Conservation (phyloP, 2,888 invertebrate genomes). For the Acrobasis suavella region DNA sequence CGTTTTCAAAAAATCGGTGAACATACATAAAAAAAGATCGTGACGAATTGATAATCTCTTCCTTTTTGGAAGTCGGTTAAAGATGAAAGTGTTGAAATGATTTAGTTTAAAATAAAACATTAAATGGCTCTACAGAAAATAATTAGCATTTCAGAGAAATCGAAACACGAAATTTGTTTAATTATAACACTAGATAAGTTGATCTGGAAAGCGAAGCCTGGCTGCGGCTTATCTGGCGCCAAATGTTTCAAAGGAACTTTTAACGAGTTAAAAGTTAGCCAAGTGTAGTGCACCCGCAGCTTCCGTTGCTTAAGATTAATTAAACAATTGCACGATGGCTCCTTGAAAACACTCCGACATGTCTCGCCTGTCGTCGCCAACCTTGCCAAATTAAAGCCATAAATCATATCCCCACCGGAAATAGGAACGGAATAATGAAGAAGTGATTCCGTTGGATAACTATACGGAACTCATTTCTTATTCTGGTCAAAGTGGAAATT, state of each 20-base stretch:
- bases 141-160: slow-evolving; percentile 33
- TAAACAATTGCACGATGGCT: slow-evolving; percentile 82
- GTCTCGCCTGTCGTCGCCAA: slow-evolving; percentile 80
- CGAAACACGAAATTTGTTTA: slow-evolving; percentile 66
- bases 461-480: too few species aligned
- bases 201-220: slow-evolving; percentile 74
- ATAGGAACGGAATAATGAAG: slow-evolving; percentile 76
- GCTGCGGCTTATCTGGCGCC: slow-evolving; percentile 81
- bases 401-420: slow-evolving; percentile 79
- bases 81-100: too few species aligned
- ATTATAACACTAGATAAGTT: slow-evolving; percentile 78
- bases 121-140: too few species aligned
- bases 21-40: too few species aligned
- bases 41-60: too few species aligned
- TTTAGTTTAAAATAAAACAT: too few species aligned
- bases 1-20: too few species aligned
- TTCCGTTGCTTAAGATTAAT: slow-evolving; percentile 78
- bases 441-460: slow-evolving; percentile 46
- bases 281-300: slow-evolving; percentile 78
- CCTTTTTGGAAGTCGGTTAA: too few species aligned
- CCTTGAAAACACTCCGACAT: slow-evolving; percentile 81
- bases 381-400: slow-evolving; percentile 81
- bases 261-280: slow-evolving; percentile 82
- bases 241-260: slow-evolving; percentile 82
- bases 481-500: too few species aligned